Evolutionary conservation across 2,888 invertebrate species (phyloP), one percentile per base, ranked within the genome.

Genomic region (Polyploca ridens): DNA sequence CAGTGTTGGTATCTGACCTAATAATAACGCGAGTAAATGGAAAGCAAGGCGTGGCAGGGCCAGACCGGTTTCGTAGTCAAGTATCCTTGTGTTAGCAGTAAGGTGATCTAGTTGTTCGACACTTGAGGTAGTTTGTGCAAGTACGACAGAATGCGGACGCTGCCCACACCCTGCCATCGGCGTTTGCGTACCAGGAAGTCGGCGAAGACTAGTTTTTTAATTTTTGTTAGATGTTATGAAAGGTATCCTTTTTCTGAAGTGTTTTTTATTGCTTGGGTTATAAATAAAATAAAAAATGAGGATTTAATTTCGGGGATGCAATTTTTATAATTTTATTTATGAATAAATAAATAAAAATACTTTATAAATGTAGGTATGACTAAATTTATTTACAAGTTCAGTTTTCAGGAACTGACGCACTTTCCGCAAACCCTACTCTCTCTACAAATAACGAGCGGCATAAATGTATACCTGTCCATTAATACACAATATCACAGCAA

Each of bases 401-500:
- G 84, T 82, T 85, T 84, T 76, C 72, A 76, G 79, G 76, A 77
- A 83, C 81, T 81, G 81, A 82, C 80, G 77, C 83, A 72, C 85
- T 78, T 83, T 79, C 84, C 69, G 77, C 78, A 80, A 74, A 80
- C 80, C 83, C 78, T 81, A 76, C 78, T 81, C 80, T 77, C 19
- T 10, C 1, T 1, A 19, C 14, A 79, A 76, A 90, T 84, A 80
- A 88, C 41, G 44, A 86, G 82, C 76, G 86, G 78, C 87, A 86
- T 86, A 85, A 86, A 79, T 83, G 77, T 85, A 86, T 85, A 86
- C 79, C 83, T 87, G 91, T 92, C 90, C 91, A 90, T 91, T 90
- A 91, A 88, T 87, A 85, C 89, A 93, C 91, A 92, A 91, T 93
- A 93, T 93, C 94, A 94, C 94, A 94, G 93, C 93, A 88, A 89